These are phyloP conservation scores for Sminthurides aquaticus DNA, from an alignment of 2,888 invertebrate genomes.

Conservation along the genomic window DNA sequence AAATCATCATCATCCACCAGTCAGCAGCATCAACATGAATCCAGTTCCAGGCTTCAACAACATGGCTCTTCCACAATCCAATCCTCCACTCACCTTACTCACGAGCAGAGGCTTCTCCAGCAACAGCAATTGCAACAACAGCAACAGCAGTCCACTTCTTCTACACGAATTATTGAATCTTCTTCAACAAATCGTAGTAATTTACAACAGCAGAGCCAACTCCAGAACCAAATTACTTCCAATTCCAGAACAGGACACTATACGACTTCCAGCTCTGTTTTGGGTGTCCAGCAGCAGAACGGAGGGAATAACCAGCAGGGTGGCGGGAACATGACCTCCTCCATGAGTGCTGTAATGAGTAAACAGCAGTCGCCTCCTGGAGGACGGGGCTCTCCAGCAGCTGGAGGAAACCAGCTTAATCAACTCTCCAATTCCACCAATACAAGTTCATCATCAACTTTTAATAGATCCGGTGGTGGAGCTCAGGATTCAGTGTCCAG, in stretches of 20 bases:
- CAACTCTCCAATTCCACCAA: constrained; percentile 2
- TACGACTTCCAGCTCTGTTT: too few relatives aligned
- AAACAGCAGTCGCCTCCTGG: constrained; percentile 7
- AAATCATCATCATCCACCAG: constrained; percentile 1
- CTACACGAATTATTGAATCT: background rate
- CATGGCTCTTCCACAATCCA: too few relatives aligned
- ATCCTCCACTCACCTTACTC: too few relatives aligned
- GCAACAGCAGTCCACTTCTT: background rate
- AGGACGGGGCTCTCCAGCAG: background rate
- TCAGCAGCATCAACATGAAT: constrained; percentile 7
- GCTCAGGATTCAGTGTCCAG: too few relatives aligned
- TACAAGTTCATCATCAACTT: constrained; percentile 1
- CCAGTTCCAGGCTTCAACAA: background rate
- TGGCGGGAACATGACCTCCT: background rate
- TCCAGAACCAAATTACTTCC: constrained; percentile 3
- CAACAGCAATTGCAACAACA: constrained; percentile 3
- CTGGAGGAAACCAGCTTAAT: background rate
- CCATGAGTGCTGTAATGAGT: constrained; percentile 10
- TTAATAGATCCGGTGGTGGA: background rate
- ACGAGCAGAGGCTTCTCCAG: background rate
- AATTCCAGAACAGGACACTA: too few relatives aligned
- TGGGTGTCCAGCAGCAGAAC: too few relatives aligned
- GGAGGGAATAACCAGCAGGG: too few relatives aligned
- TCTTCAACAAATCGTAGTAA: too few relatives aligned
- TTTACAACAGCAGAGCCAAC: background rate